Percentiles rank a stretch among this genome's conserved stretches.
Evolutionary conservation across 2,888 invertebrate species (phyloP).

Genomic region (Imbricaverruca yamaguchii): DNA sequence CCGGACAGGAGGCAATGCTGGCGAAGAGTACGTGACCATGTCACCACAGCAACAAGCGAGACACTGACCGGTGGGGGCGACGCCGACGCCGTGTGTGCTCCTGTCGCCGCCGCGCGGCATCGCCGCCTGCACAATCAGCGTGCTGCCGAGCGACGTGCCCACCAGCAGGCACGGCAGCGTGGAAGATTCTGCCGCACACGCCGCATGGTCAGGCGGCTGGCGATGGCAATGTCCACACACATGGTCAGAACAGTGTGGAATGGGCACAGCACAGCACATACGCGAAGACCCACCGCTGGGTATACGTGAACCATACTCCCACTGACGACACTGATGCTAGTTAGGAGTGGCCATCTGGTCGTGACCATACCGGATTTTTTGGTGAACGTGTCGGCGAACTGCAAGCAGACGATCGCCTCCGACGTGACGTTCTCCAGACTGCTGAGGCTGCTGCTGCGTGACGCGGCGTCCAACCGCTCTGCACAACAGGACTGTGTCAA

Average conservation of each 20-base stretch:
- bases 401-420: constrained; percentile 91
- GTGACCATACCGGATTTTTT: constrained; percentile 77
- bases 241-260: no score
- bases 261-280: no score
- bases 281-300: no score
- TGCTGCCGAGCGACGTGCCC: constrained; percentile 93
- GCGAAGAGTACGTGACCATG: no score
- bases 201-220: background rate
- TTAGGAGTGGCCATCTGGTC: no score
- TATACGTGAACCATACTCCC: no score
- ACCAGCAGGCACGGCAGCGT: constrained; percentile 90
- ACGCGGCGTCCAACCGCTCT: constrained; percentile 96
- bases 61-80: constrained; percentile 50
- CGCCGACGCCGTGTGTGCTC: constrained; percentile 16
- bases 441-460: constrained; percentile 94
- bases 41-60: constrained; percentile 2
- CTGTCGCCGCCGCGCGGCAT: constrained; percentile 63
- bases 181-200: constrained; percentile 59
- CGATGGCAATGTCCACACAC: no score
- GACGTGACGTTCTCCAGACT: constrained; percentile 94
- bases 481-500: constrained; percentile 19
- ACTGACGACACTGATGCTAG: no score
- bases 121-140: constrained; percentile 82
- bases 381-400: constrained; percentile 90
- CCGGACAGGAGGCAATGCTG: no score